Evolutionary conservation across 2,888 invertebrate species (phyloP).

Genomic region (Gibbula magus): DNA sequence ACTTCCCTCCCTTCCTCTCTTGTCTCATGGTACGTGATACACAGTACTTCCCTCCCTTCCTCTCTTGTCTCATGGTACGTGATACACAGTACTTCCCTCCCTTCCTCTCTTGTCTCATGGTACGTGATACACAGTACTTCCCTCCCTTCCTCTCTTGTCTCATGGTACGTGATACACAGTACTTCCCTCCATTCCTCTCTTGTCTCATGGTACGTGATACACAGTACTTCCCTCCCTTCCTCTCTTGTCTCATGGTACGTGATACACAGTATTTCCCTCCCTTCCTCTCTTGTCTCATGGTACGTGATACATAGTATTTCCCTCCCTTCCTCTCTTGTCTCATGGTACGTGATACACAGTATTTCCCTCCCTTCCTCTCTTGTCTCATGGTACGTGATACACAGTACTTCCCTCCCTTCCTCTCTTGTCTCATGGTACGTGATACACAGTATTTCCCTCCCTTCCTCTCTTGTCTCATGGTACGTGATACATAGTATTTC

Average conservation of each 20-base stretch:
- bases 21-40: slow-evolving; percentile 37
- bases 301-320: slow-evolving; percentile 57
- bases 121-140: not conserved
- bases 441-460: not conserved
- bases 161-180: slow-evolving; percentile 47
- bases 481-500: no score
- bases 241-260: not conserved
- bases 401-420: no score
- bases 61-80: slow-evolving; percentile 66
- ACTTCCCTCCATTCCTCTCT: slow-evolving; percentile 69
- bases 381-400: no score
- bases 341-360: slow-evolving; percentile 49
- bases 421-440: slow-evolving; percentile 25
- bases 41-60: slow-evolving; percentile 69
- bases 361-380: not conserved
- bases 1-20: not conserved
- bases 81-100: not conserved
- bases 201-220: slow-evolving; percentile 60
- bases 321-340: slow-evolving; percentile 70
- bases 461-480: not conserved
- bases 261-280: no score
- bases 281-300: no score
- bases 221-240: not conserved
- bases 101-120: not conserved
- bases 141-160: not conserved